A percentile compares a stretch with the other conserved stretches of the same genome.
These are phyloP conservation scores for Sitodiplosis mosellana DNA, from an alignment of 1,140 invertebrate species.

Conservation along the genomic window DNA sequence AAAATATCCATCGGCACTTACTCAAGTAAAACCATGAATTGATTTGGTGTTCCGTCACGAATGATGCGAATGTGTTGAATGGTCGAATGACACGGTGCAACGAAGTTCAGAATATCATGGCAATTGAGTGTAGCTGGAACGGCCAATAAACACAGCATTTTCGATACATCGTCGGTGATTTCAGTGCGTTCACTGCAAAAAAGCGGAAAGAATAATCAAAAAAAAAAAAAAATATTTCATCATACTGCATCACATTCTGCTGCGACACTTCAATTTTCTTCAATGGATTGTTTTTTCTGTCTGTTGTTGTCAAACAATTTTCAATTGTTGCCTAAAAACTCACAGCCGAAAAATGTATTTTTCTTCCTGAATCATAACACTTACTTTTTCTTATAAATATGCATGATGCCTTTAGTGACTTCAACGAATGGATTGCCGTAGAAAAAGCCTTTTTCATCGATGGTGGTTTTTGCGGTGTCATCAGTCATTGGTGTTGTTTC, in stretches of 20 bases:
- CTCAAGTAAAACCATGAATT: slow-evolving; percentile 92
- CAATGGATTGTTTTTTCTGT: too few relatives aligned
- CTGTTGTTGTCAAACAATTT: not conserved
- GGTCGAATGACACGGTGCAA: slow-evolving; percentile 76
- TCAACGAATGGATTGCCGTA: slow-evolving; percentile 95
- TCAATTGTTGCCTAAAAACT: not conserved
- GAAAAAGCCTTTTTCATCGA: slow-evolving; percentile 63
- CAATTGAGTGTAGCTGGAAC: slow-evolving; percentile 87
- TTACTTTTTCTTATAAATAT: slow-evolving; percentile 91
- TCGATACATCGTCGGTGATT: slow-evolving; percentile 48
- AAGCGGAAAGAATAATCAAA: not conserved
- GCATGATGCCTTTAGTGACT: slow-evolving; percentile 87
- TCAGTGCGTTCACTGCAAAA: slow-evolving; percentile 36
- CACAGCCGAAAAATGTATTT: too few relatives aligned
- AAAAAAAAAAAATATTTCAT: slow-evolving; percentile 1
- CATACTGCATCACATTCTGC: not conserved
- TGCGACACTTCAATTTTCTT: too few relatives aligned
- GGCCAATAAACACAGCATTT: slow-evolving; percentile 75
- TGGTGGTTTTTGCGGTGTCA: slow-evolving; percentile 20
- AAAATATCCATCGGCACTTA: slow-evolving; percentile 25
- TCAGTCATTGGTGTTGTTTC: slow-evolving; percentile 25
- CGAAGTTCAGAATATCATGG: slow-evolving; percentile 86
- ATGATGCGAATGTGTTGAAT: slow-evolving; percentile 87
- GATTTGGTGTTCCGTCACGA: slow-evolving; percentile 70
- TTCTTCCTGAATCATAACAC: too few relatives aligned